phyloP scores from a whole-genome alignment of 2,797 vertebrate genomes.

The Potorous gilbertii region DNA sequence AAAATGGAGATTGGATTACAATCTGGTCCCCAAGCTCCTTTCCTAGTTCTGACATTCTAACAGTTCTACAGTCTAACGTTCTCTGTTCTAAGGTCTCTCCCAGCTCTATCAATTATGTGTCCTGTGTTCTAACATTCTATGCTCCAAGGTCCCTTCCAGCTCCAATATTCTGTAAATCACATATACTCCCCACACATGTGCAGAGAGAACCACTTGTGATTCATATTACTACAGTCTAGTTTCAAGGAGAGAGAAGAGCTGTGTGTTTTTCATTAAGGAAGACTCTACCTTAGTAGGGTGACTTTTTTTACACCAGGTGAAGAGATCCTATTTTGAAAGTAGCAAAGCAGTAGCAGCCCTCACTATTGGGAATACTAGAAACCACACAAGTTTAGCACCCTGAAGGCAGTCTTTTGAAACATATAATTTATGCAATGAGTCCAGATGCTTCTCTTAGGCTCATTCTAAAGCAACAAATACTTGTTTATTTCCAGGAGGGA shows the following conservation, averaged over 20 bases:
- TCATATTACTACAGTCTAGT: neutral
- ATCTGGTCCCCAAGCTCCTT: neutral
- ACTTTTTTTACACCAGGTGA: neutral
- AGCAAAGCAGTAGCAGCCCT: neutral
- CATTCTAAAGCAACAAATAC: neutral
- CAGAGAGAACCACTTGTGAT: neutral
- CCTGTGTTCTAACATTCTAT: neutral
- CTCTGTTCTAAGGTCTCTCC: neutral
- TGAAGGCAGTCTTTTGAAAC: neutral
- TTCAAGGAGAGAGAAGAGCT: neutral
- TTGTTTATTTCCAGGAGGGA: neutral
- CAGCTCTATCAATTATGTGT: neutral
- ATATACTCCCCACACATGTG: neutral
- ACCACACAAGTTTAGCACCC: neutral
- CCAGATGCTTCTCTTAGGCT: neutral
- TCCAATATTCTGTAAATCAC: neutral
- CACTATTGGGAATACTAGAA: neutral
- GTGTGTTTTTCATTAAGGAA: neutral
- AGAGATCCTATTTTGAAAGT: neutral
- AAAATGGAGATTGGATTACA: neutral
- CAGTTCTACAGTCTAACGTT: neutral
- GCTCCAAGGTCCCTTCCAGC: neutral
- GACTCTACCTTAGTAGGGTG: neutral
- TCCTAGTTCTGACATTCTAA: neutral
- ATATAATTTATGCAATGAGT: neutral